Base-by-base conservation (phyloP, 2,797 vertebrate genomes). In the Columba guinea region DNA sequence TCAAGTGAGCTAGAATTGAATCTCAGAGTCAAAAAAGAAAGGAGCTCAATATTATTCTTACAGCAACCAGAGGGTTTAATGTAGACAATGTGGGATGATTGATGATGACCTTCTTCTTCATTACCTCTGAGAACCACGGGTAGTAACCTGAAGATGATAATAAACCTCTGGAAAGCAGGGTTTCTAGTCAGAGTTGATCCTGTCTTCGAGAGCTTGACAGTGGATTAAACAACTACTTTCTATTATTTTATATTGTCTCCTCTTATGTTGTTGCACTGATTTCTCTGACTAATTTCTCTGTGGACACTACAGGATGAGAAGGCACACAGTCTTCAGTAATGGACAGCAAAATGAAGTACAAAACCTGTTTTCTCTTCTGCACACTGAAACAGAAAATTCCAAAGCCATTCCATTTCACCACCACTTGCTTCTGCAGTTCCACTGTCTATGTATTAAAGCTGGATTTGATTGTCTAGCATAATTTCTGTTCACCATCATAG, bases 1-100 rank as follows among this genome's bases (percentile, higher is more conserved):
- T 89, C 77, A 86, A 92, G 92, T 68, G 58, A 75, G 88, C 65
- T 37, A 28, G 80, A 94, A 95, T 93, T 88, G 49, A 94, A 96
- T 95, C 83, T 87, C 80, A 44, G 32, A 76, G 92, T 62, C 68
- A 87, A 87, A 90, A 85, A 37, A 44, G n/a, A 92, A 86, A 94
- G 63, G 39, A 95, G 76, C 34, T 70, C 55, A 92, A 88, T 96
- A 92, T 93, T 89, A 46, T 93, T 82, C 79, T 80, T 59, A 48
- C 26, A 87, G 28, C 41, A 87, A 51, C 77, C 70, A 78, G 46
- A 21, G 19, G 37, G 37, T 75, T 89, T 90, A 92, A 44, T 2
- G 4, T 53, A 68, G 80, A 81, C 71, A 89, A 78, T 81, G 46
- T n/a, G 37, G 39, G 39, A 82, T 94, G 88, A 96, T 69, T 86